Evolutionary conservation across 2,888 invertebrate species (phyloP), one percentile per base, ranked within the genome.

Genomic region (Agriopis leucophaearia): DNA sequence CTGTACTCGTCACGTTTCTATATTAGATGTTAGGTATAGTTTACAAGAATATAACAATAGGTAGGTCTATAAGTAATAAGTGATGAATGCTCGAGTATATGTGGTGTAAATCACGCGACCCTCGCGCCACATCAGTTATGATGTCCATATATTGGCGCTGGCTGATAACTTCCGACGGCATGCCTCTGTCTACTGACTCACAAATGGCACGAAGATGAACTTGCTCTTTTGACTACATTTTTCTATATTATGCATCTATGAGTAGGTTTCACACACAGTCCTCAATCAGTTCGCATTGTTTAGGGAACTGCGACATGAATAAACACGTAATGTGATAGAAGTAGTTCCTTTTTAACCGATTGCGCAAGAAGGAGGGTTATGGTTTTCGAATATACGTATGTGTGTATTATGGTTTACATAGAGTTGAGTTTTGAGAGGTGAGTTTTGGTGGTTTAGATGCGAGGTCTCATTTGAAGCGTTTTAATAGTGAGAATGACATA

Each of bases 81-180:
- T 40, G 12, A 6, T 40, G 16, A 36, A 10, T 40, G 40, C 5
- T 15, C 16, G 0, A 10, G 12, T 12, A 18, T 42, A 18, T 42
- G 9, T 18, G 40, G 18, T 9, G 50, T 66, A 66, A 64, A 70
- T 66, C 66, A 67, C 15, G 27, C 60, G 57, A 59, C 66, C 66
- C 63, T 55, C 38, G 45, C 16, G 64, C 76, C 74, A 78, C 78
- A 74, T 74, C 82, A 73, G 82, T 87, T 88, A 88, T 86, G 80
- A 85, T 85, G 84, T 81, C 87, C 89, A 91, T 90, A 91, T 88
- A 90, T 93, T 84, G 81, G 72, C 18, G 9, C n/a, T 50, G 40
- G 59, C 38, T 59, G 87, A 93, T 91, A 83, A 83, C 78, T 84
- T 86, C 74, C 90, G 93, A 91, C 92, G 81, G 83, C 74, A 71